phyloP scores from a whole-genome alignment of 2,113 vertebrate species.

The Cyanistes caeruleus region DNA sequence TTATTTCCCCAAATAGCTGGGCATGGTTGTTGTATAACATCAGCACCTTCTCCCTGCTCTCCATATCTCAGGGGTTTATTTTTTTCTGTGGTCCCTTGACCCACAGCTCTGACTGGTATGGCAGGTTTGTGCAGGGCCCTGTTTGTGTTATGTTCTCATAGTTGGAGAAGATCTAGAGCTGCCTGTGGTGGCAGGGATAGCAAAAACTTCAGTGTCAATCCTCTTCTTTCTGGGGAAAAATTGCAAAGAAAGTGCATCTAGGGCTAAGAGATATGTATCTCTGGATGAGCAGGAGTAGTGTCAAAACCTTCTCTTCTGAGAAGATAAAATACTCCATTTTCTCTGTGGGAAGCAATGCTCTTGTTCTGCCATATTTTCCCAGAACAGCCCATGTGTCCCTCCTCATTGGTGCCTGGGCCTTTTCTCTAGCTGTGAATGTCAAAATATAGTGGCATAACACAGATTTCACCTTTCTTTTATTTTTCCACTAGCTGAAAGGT shows the following conservation, averaged over 20 bases:
- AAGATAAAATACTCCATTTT: not conserved
- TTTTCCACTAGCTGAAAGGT: not conserved
- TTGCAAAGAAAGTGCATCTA: not conserved
- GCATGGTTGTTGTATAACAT: not conserved
- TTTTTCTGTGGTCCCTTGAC: not conserved
- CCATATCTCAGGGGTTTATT: not conserved
- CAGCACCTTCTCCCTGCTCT: not conserved
- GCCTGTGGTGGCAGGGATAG: not conserved
- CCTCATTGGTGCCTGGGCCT: not conserved
- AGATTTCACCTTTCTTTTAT: not conserved
- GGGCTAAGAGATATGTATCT: not conserved
- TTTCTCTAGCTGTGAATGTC: not conserved
- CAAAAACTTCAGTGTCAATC: not conserved
- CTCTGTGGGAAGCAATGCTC: not conserved
- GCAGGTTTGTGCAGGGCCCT: not conserved
- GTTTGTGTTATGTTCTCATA: not conserved
- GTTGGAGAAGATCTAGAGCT: not conserved
- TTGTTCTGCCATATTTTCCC: not conserved
- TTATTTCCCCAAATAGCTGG: not conserved
- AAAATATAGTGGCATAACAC: not conserved
- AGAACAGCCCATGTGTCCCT: not conserved
- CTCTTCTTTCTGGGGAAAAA: not conserved
- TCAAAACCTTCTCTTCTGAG: not conserved
- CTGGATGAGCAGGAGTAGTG: not conserved
- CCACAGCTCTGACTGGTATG: not conserved